Percentiles rank a stretch among this genome's conserved stretches.
phyloP scores from a whole-genome alignment of 1,140 invertebrate species.

The Eubasilissa regina region DNA sequence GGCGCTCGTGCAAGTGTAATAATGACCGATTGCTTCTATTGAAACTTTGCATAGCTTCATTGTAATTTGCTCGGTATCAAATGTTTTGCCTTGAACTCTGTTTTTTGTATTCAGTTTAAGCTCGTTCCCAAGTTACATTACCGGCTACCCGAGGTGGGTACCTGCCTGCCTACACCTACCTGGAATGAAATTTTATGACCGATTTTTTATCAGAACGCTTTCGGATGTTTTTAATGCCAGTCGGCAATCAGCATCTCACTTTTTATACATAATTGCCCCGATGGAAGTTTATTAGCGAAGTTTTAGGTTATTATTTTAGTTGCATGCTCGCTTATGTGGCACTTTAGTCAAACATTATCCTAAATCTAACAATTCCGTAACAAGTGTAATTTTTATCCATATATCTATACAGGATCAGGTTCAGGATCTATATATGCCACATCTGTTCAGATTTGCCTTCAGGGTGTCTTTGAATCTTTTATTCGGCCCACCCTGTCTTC shows the following conservation, averaged over 20 bases:
- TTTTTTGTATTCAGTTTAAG: conserved; percentile 49
- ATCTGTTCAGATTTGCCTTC: too few species aligned
- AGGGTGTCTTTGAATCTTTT: too few species aligned
- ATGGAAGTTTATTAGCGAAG: not conserved
- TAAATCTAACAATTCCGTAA: too few species aligned
- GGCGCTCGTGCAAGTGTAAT: conserved; percentile 41
- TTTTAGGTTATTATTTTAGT: too few species aligned
- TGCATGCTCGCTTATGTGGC: not conserved
- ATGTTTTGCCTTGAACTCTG: conserved; percentile 49
- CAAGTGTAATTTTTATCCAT: too few species aligned
- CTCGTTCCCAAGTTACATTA: conserved; percentile 37
- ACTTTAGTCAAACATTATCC: not conserved
- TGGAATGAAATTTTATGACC: conserved; percentile 38
- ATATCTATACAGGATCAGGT: too few species aligned
- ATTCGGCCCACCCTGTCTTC: too few species aligned
- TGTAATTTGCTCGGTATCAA: conserved; percentile 46
- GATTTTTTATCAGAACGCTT: conserved; percentile 14
- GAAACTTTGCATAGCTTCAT: conserved; percentile 50
- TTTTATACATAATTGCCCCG: not conserved
- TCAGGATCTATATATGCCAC: too few species aligned
- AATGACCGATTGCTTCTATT: conserved; percentile 45
- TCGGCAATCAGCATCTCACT: conserved; percentile 1
- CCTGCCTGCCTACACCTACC: not conserved
- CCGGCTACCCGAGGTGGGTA: conserved; percentile 9
- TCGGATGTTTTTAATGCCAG: conserved; percentile 5